Evolutionary conservation across 2,113 vertebrate genomes (phyloP).

Genomic region (Orycteropus afer): DNA sequence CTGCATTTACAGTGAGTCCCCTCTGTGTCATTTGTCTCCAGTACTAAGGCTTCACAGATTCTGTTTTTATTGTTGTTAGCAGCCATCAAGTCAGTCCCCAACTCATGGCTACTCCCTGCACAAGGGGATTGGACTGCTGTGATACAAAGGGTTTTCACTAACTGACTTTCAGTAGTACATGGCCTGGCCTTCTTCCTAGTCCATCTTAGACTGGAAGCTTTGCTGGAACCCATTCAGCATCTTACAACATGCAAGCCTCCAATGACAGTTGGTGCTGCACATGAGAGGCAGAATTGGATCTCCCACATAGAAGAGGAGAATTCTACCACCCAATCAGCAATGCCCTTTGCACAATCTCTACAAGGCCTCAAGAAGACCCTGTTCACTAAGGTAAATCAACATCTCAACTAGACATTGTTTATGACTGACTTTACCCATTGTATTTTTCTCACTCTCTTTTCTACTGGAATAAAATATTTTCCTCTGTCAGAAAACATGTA

Average conservation of each 20-base stretch:
- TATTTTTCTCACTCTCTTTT: not conserved
- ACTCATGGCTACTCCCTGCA: not conserved
- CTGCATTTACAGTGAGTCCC: not conserved
- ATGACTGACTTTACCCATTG: not conserved
- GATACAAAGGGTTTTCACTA: not conserved
- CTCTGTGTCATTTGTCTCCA: not conserved
- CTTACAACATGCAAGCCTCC: not conserved
- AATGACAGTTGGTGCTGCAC: not conserved
- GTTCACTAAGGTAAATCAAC: not conserved
- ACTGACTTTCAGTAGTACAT: not conserved
- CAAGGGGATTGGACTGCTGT: not conserved
- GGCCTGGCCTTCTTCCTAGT: not conserved
- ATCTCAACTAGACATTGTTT: not conserved
- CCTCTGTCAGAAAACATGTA: not conserved
- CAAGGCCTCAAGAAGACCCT: too few relatives aligned
- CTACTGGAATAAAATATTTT: not conserved
- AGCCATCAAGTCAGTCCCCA: not conserved
- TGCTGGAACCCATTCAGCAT: not conserved
- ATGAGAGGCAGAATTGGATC: not conserved
- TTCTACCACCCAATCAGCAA: not conserved
- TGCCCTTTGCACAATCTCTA: not conserved
- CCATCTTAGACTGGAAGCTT: not conserved
- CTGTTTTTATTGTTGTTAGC: not conserved
- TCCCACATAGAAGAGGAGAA: not conserved
- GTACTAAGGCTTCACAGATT: not conserved